Evolutionary conservation across 2,888 invertebrate genomes (phyloP).

Genomic region (Xanthorhoe designata): DNA sequence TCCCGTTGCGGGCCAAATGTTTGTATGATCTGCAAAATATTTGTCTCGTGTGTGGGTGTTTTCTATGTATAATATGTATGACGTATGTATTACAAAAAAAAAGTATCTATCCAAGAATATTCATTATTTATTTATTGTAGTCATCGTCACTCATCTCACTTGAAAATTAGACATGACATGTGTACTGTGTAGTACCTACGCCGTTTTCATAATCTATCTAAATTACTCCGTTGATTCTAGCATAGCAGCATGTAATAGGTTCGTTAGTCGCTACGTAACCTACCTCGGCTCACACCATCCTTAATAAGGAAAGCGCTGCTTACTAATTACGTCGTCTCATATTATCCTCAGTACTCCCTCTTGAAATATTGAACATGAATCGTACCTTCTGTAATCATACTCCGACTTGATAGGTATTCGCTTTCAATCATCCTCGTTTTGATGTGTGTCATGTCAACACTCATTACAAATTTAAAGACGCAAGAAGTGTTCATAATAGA

Average conservation of each 20-base stretch:
- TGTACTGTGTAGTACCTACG: too few species aligned
- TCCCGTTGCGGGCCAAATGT: too few species aligned
- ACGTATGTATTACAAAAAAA: too few species aligned
- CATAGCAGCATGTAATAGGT: not conserved
- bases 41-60: too few species aligned
- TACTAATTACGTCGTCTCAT: conserved; percentile 8
- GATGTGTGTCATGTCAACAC: conserved; percentile 18
- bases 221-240: not conserved
- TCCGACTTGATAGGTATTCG: conserved; percentile 9
- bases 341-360: conserved; percentile 6
- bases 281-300: not conserved
- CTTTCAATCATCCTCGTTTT: conserved; percentile 14
- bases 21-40: too few species aligned
- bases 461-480: conserved; percentile 10
- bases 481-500: not conserved
- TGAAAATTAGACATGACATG: not conserved
- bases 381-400: conserved; percentile 7
- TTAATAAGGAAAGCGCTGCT: conserved; percentile 4
- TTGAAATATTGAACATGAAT: conserved; percentile 9
- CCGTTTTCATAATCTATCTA: not conserved
- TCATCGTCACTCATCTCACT: not conserved
- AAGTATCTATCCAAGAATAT: too few species aligned
- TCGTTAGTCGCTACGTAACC: not conserved
- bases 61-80: too few species aligned
- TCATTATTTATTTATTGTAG: too few species aligned